phyloP scores from a whole-genome alignment of 1,140 invertebrate genomes.

The Dendrolimus kikuchii region DNA sequence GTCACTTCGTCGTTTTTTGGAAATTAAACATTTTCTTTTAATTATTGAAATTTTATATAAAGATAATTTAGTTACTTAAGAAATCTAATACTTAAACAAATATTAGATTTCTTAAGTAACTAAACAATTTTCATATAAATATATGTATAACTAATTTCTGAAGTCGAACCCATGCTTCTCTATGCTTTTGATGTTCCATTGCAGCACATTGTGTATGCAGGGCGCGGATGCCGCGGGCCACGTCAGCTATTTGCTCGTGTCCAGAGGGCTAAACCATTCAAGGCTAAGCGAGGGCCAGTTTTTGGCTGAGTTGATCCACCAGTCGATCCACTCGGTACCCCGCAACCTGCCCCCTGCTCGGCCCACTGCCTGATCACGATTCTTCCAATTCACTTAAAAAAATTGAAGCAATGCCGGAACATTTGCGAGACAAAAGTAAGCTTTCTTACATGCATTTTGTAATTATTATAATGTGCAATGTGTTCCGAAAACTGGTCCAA shows the following conservation, averaged over 20 bases:
- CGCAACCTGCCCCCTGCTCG: constrained; percentile 20
- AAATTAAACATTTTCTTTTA: no score
- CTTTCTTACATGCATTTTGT: no score
- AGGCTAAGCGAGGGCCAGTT: constrained; percentile 68
- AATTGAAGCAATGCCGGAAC: no score
- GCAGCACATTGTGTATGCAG: constrained; percentile 64
- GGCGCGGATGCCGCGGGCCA: constrained; percentile 57
- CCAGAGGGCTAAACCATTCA: constrained; percentile 70
- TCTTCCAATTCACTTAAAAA: not conserved
- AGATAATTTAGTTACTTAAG: no score
- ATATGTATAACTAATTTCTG: not conserved
- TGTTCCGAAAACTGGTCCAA: no score
- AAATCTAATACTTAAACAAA: no score
- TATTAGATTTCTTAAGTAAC: no score
- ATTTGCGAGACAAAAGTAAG: no score
- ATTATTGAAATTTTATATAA: no score
- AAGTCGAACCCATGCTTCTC: constrained; percentile 20
- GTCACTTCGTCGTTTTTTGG: no score
- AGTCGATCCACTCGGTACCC: constrained; percentile 18
- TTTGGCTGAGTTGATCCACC: constrained; percentile 63
- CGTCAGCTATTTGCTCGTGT: constrained; percentile 69
- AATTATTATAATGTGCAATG: no score
- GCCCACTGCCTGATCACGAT: constrained; percentile 2
- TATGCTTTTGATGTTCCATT: constrained; percentile 24
- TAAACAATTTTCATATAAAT: not conserved